Conservation (phyloP, 2,113 vertebrate species). For the Pedionomus torquatus region DNA sequence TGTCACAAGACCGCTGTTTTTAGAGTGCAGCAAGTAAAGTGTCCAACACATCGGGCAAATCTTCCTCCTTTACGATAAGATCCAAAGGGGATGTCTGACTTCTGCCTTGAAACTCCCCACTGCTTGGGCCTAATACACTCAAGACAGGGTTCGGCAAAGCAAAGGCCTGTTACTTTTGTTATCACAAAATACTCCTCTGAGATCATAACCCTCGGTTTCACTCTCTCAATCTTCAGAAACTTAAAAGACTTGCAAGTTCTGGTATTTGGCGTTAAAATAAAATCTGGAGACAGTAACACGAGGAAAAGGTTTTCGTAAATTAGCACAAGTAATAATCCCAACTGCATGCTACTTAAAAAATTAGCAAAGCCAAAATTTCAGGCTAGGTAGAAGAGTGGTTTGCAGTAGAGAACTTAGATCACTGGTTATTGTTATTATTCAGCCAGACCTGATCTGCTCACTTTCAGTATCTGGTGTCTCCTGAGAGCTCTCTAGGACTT, state of each 20-base stretch:
- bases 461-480: background rate
- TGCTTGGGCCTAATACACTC: background rate
- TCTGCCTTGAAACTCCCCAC: background rate
- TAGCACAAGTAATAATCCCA: background rate
- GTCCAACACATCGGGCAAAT: accelerated
- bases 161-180: background rate
- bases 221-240: background rate
- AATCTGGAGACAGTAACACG: background rate
- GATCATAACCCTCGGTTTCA: background rate
- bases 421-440: background rate
- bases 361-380: background rate
- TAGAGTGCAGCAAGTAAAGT: background rate
- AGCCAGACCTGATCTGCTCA: background rate
- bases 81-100: background rate
- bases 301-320: background rate
- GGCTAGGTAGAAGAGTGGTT: background rate
- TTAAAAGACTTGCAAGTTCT: background rate
- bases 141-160: background rate
- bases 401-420: background rate
- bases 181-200: background rate
- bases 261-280: background rate
- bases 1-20: background rate
- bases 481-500: background rate
- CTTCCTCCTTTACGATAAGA: background rate
- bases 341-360: background rate